phyloP scores from a whole-genome alignment of 2,797 vertebrate species.

The Notoglanidium macrostoma region DNA sequence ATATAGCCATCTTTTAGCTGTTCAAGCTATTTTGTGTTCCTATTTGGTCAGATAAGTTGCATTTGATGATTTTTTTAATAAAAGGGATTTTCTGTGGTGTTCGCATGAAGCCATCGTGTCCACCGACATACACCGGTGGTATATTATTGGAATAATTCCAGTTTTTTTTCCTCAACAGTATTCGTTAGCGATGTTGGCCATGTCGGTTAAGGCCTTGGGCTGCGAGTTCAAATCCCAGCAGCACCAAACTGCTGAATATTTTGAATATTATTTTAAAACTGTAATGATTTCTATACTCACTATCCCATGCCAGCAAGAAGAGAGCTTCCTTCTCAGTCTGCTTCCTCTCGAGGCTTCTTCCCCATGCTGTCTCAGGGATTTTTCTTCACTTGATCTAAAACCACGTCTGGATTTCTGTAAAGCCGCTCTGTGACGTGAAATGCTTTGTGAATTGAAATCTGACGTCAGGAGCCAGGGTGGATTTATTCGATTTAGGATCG shows the following conservation, averaged over 20 bases:
- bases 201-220: background rate
- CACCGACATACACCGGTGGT: background rate
- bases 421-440: constrained; percentile 2
- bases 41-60: background rate
- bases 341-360: background rate
- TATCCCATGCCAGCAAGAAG: background rate
- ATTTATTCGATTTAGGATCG: background rate
- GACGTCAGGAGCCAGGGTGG: background rate
- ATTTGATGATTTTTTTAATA: background rate
- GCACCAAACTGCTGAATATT: background rate
- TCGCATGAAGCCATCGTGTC: background rate
- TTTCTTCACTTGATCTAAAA: background rate
- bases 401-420: background rate
- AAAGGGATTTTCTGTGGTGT: background rate
- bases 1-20: background rate
- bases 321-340: background rate
- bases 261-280: background rate
- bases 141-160: background rate
- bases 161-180: too few relatives aligned
- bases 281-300: background rate
- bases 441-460: too few relatives aligned
- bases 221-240: background rate
- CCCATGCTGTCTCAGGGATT: background rate
- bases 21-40: background rate
- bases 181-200: background rate